phyloP scores from a whole-genome alignment of 2,113 vertebrate genomes.

The Anser cygnoides region DNA sequence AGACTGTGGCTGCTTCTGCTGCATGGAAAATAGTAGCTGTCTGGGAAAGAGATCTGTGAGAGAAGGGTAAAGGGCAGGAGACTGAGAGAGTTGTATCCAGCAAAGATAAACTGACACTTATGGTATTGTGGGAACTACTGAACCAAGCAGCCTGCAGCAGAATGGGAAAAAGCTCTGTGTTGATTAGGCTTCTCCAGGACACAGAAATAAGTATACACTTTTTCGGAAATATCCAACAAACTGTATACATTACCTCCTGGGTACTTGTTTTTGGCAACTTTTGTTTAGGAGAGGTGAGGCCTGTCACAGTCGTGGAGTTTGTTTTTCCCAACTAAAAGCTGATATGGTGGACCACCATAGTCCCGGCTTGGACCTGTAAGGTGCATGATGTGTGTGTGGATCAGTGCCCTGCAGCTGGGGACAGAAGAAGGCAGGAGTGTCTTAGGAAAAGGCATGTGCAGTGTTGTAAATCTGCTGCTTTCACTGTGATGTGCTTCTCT shows the following conservation, averaged over 20 bases:
- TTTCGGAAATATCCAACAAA: neutral
- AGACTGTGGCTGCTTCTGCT: neutral
- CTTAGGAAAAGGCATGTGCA: neutral
- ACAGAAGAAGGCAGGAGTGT: too few species aligned
- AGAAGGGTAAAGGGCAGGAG: neutral
- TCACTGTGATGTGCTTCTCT: neutral
- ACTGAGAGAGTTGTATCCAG: neutral
- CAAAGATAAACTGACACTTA: conserved; percentile 9
- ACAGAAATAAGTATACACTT: neutral
- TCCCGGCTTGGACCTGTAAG: neutral
- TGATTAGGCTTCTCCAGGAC: neutral
- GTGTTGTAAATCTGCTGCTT: neutral
- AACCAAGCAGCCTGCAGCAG: neutral
- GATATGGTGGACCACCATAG: neutral
- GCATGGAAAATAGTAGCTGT: conserved; percentile 17
- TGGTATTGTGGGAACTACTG: neutral
- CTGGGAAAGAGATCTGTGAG: conserved; percentile 12
- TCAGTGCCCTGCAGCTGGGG: neutral
- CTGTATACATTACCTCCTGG: neutral
- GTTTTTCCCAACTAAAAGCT: neutral
- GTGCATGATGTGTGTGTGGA: fast-evolving
- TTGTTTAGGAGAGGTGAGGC: neutral
- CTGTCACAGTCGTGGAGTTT: fast-evolving
- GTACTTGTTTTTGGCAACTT: neutral
- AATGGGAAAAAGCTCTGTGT: neutral